Evolutionary conservation across 2,888 invertebrate species (phyloP), one percentile per base, ranked within the genome.

Genomic region (Himalopsyche anomala): DNA sequence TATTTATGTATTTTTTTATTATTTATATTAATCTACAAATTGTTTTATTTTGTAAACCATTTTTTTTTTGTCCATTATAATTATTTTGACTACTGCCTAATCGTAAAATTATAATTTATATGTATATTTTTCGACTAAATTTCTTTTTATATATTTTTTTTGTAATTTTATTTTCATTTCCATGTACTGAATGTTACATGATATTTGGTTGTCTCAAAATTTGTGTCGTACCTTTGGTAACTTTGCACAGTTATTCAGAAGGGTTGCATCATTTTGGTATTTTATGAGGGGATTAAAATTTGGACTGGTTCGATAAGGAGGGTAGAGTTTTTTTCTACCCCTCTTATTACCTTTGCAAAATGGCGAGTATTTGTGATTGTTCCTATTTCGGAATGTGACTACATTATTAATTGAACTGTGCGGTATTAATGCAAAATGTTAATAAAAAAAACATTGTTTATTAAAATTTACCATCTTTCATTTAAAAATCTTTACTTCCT

Each of bases 391-490:
- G 85, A 87, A 85, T 87, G 82, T 86, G 87, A 87, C 87, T 87
- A 86, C 85, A 87, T 87, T 82, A 85, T 85, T 84, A 87, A 81
- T 87, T 81, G 87, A 88, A 87, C 87, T 87, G 80, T 87, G 86
- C 87, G 88, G 85, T 88, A 88, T 87, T 85, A 87, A 81, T 86
- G 84, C 93, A 93, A 93, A 92, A 93, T 93, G 93, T 93, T 93
- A 93, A 93, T 93, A 93, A 87, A 87, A n/a, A 93, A 93, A 93
- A 93, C 88, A 88, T 93, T 93, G 93, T 93, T 93, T 93, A 93
- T 93, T 93, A 93, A 93, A 93, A 93, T 92, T 84, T 83, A 74
- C 56, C 36, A 80, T 86, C 81, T 88, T 88, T 88, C 80, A 84
- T 84, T 85, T 40, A 79, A 40, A 69, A 0, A 45, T 51, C 74